Percentiles rank a stretch among this genome's conserved stretches.
phyloP scores from a whole-genome alignment of 2,888 invertebrate genomes.

The Hyposoter didymator region DNA sequence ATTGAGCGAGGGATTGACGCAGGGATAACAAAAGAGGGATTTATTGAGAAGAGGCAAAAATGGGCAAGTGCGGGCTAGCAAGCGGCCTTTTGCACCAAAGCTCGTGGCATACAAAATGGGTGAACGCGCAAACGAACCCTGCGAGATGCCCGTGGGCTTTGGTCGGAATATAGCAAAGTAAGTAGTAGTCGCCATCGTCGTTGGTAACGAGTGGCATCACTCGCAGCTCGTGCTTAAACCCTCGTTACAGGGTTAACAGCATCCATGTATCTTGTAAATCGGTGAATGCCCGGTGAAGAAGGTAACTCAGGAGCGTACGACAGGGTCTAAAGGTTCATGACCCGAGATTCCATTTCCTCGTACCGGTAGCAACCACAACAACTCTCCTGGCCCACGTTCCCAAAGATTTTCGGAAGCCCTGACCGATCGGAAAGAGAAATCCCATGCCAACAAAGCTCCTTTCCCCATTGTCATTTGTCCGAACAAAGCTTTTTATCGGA shows the following conservation, averaged over 20 bases:
- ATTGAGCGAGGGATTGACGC: neutral
- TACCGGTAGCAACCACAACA: neutral
- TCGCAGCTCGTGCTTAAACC: constrained; percentile 79
- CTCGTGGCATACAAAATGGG: neutral
- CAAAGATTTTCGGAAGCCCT: neutral
- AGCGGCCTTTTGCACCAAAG: neutral
- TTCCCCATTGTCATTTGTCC: constrained; percentile 1
- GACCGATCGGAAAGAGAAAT: constrained; percentile 1
- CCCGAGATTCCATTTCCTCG: constrained; percentile 18
- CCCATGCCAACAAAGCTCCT: neutral
- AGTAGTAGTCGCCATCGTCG: constrained; percentile 68
- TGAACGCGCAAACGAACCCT: neutral
- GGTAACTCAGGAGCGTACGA: constrained; percentile 2
- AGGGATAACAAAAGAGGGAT: neutral
- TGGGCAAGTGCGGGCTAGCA: neutral
- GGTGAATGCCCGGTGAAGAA: constrained; percentile 69
- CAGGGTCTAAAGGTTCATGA: constrained; percentile 26
- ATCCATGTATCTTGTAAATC: constrained; percentile 79
- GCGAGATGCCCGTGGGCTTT: constrained; percentile 5
- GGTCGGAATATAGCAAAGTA: constrained; percentile 56
- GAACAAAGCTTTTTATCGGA: constrained; percentile 6
- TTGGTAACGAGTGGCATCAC: constrained; percentile 78
- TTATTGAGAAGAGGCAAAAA: neutral
- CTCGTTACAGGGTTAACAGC: constrained; percentile 80
- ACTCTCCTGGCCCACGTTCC: neutral